phyloP scores from a whole-genome alignment of 2,797 vertebrate species.

The Chiroxiphia lanceolata region DNA sequence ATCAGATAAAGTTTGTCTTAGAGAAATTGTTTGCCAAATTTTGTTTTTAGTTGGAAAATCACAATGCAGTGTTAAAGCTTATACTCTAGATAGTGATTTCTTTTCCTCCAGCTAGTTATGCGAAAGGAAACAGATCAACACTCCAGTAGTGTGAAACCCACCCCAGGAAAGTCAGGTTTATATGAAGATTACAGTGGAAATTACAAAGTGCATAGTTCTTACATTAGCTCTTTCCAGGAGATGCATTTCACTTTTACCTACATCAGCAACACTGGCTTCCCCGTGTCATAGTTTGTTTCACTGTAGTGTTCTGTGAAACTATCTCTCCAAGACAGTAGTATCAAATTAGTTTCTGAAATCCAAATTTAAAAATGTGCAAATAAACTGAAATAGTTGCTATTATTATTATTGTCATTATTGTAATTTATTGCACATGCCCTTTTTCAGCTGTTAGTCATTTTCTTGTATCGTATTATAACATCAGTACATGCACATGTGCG shows the following conservation, averaged over 20 bases:
- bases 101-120: not conserved
- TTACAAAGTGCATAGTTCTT: not conserved
- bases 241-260: not conserved
- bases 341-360: not conserved
- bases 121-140: not conserved
- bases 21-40: not conserved
- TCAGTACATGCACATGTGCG: conserved; percentile 38
- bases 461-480: conserved; percentile 29
- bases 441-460: conserved; percentile 41
- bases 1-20: not conserved
- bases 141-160: not conserved
- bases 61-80: not conserved
- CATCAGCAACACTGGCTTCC: not conserved
- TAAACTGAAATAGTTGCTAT: not conserved
- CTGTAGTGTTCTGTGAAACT: not conserved
- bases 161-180: not conserved
- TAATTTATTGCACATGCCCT: not conserved
- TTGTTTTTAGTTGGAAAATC: not conserved
- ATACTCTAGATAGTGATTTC: not conserved
- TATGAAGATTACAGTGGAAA: not conserved
- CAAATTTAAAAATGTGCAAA: not conserved
- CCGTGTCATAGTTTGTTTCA: not conserved
- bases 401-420: not conserved
- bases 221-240: not conserved
- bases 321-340: not conserved